Evolutionary conservation across 2,888 invertebrate species (phyloP).

Genomic region (Trilocha varians): DNA sequence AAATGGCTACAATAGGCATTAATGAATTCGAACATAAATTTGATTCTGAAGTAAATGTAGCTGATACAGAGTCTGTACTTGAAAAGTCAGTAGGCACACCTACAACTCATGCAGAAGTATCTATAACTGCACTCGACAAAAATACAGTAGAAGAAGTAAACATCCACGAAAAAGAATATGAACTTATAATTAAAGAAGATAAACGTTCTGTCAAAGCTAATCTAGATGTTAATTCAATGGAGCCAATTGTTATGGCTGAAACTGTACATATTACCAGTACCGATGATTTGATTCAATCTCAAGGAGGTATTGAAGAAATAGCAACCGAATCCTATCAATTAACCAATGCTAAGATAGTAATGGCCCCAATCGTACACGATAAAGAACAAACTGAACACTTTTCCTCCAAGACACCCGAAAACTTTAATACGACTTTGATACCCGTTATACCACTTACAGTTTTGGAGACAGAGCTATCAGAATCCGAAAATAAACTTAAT

Average conservation of each 20-base stretch:
- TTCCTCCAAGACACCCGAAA: conserved; percentile 31
- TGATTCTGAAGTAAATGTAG: conserved; percentile 69
- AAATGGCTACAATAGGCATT: conserved; percentile 74
- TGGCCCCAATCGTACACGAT: conserved; percentile 76
- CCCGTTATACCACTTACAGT: conserved; percentile 76
- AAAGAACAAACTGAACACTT: conserved; percentile 67
- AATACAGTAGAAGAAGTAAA: conserved; percentile 71
- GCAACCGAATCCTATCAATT: conserved; percentile 69
- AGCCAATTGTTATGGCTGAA: conserved; percentile 75
- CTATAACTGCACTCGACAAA: conserved; percentile 72
- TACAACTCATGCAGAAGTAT: conserved; percentile 54
- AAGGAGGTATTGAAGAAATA: conserved; percentile 52
- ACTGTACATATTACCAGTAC: conserved; percentile 50
- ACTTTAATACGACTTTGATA: conserved; percentile 61
- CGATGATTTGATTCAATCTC: conserved; percentile 5
- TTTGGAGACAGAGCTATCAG: conserved; percentile 75
- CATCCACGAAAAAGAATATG: conserved; percentile 79
- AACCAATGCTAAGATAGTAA: conserved; percentile 76
- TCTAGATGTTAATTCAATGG: conserved; percentile 70
- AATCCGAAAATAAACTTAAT: conserved; percentile 75
- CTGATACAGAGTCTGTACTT: conserved; percentile 75
- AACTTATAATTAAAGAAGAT: conserved; percentile 62
- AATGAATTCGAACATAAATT: conserved; percentile 76
- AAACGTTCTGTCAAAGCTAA: conserved; percentile 72
- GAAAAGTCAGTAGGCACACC: conserved; percentile 48